These are phyloP conservation scores for Scomber japonicus DNA, from an alignment of 2,113 vertebrate species.

Conservation along the genomic window DNA sequence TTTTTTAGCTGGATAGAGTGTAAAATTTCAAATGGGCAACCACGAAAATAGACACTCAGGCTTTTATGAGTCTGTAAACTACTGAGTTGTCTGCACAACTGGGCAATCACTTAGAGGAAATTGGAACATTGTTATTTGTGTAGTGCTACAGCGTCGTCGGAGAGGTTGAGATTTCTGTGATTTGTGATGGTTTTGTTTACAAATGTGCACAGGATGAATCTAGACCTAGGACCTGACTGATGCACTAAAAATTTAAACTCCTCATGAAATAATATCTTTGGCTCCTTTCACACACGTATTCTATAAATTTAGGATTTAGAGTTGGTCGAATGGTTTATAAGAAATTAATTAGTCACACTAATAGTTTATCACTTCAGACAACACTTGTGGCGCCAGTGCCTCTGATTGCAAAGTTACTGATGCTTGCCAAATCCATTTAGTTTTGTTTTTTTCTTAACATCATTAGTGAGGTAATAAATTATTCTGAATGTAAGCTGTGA, in stretches of 20 bases:
- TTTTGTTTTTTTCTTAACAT: not conserved
- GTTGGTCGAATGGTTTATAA: conserved; percentile 27
- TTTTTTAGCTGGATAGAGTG: not conserved
- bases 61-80: conserved; percentile 25
- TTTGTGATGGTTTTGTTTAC: not conserved
- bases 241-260: not conserved
- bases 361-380: conserved; percentile 33
- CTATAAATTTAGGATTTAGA: not conserved
- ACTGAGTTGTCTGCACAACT: conserved; percentile 8
- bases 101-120: conserved; percentile 30
- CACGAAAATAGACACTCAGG: not conserved
- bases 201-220: not conserved
- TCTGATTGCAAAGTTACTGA: conserved; percentile 48
- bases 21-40: not conserved
- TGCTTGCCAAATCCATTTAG: conserved; percentile 38
- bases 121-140: conserved; percentile 18
- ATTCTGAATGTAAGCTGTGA: conserved; percentile 20
- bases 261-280: not conserved
- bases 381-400: not conserved
- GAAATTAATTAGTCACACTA: conserved; percentile 51
- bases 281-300: no score
- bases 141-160: not conserved
- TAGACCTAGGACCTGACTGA: not conserved
- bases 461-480: conserved; percentile 25
- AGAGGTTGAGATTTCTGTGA: conserved; percentile 10